Base-by-base conservation (phyloP, 2,888 invertebrate species). In the Amphipyra tragopoginis region DNA sequence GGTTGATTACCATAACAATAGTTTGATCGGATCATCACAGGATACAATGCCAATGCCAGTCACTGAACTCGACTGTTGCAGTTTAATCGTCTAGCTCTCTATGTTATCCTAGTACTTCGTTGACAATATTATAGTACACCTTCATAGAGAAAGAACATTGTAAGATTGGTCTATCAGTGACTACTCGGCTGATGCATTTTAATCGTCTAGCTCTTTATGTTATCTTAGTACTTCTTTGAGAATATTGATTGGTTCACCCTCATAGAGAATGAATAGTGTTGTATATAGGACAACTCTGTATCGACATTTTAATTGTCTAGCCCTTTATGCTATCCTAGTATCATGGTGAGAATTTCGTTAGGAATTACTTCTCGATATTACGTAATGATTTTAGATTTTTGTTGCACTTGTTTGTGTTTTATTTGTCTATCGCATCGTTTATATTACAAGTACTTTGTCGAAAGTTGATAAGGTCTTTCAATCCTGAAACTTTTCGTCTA, bases 1-100 rank as follows among this genome's bases (percentile, higher is more conserved):
- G 34, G 11, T 4, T n/a, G 38, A 61, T 76, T 56, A 59, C 47
- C 57, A 67, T 64, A 50, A 64, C 51, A 59, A 76, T 53, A 38
- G 21, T 5, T 13, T 10, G n/a, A 43, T 42, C 44, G n/a, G n/a
- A 29, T 4, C 52, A 43, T 33, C 61, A 36, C 33, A 29, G 49
- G 45, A 33, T 7, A 38, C 64, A 66, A 29, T 54, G 74, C 43
- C 61, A 59, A 56, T 64, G 61, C n/a, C 67, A 45, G 52, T 49
- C 49, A 15, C 15, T 63, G 67, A 54, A 26, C 45, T 38, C 36
- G 36, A 10, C 39, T 14, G 38, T 5, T 21, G 40, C 36, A 47
- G 14, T 39, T 15, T 39, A 39, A 40, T 21, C 44, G 39, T 14
- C 49, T 49, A 13, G 29, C 39, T 5, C 8, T 15, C 6, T 29